phyloP scores from a whole-genome alignment of 2,113 vertebrate species.

The Oncorhynchus nerka region DNA sequence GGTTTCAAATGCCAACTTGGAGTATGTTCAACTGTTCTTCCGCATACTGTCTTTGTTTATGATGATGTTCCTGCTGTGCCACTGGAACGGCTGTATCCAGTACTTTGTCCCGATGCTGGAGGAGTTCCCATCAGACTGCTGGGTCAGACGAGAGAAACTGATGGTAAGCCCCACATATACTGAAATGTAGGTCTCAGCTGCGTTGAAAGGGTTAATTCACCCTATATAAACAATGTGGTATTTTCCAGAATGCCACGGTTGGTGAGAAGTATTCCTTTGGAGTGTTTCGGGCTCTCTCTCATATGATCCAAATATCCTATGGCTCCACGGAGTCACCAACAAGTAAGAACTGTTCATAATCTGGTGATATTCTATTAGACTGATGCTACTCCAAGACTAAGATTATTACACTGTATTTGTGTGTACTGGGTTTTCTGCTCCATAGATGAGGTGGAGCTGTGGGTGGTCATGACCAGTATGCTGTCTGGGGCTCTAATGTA shows the following conservation, averaged over 20 bases:
- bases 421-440: neutral
- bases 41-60: constrained; percentile 69
- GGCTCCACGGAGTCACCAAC: constrained; percentile 69
- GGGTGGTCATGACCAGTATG: constrained; percentile 77
- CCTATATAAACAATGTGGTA: neutral
- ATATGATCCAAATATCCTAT: constrained; percentile 74
- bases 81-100: constrained; percentile 80
- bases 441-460: constrained; percentile 73
- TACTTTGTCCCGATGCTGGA: constrained; percentile 77
- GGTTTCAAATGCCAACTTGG: constrained; percentile 73
- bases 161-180: constrained; percentile 52
- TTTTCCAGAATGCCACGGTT: constrained; percentile 68
- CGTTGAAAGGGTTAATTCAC: neutral
- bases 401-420: too few relatives aligned
- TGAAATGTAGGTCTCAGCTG: neutral
- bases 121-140: constrained; percentile 73
- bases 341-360: constrained; percentile 49
- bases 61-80: constrained; percentile 76
- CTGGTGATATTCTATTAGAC: neutral
- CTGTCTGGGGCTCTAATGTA: constrained; percentile 74
- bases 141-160: constrained; percentile 73
- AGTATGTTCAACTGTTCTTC: constrained; percentile 68
- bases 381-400: neutral
- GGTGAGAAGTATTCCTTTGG: constrained; percentile 74
- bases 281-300: constrained; percentile 72